phyloP scores from a whole-genome alignment of 1,140 invertebrate genomes.

The Drosophila punjabiensis region DNA sequence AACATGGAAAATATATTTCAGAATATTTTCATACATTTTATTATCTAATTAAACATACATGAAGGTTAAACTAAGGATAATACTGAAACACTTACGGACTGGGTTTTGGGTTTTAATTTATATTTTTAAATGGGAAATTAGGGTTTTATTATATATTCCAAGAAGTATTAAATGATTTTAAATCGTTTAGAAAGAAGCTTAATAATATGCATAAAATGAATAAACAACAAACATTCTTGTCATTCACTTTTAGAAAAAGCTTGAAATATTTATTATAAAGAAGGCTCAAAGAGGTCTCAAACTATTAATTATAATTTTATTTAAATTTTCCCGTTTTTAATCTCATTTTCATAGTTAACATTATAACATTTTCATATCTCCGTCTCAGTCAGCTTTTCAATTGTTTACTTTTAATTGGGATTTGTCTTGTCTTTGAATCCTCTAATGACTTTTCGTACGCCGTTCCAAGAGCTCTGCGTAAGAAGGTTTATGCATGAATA shows the following conservation, averaged over 20 bases:
- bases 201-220: too few relatives aligned
- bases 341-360: too few relatives aligned
- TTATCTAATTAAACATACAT: neutral
- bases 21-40: neutral
- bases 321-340: neutral
- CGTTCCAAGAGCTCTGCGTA: constrained; percentile 69
- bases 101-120: neutral
- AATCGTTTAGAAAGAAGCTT: neutral
- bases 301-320: neutral
- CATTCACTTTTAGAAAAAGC: too few relatives aligned
- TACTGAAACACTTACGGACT: neutral
- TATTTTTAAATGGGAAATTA: neutral
- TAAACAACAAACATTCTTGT: too few relatives aligned
- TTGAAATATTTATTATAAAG: too few relatives aligned
- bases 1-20: neutral
- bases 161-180: neutral
- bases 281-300: too few relatives aligned
- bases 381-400: neutral
- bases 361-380: neutral
- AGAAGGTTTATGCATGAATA: constrained; percentile 44
- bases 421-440: constrained; percentile 11
- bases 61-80: neutral
- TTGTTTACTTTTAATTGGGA: constrained; percentile 6
- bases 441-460: constrained; percentile 42
- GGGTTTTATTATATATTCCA: neutral